These are phyloP conservation scores for Achatina immaculata DNA, from an alignment of 1,140 invertebrate species.

Conservation along the genomic window DNA sequence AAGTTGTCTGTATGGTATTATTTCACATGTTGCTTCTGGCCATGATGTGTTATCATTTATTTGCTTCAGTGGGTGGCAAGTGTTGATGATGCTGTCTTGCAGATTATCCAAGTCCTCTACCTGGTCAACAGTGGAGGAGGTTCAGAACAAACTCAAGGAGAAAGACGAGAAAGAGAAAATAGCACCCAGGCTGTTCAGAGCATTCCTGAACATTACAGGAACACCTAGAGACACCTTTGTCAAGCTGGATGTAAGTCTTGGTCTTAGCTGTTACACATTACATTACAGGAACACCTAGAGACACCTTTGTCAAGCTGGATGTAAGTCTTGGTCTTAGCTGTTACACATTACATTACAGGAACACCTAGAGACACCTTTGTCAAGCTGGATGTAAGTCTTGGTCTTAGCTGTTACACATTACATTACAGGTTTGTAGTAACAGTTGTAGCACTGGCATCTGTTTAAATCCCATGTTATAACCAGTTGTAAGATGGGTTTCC, in stretches of 20 bases:
- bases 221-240: constrained; percentile 24
- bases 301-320: constrained; percentile 25
- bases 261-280: no score
- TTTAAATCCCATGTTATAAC: no score
- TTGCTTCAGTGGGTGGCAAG: no score
- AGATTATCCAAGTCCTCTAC: constrained; percentile 22
- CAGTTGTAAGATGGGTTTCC: no score
- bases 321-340: not conserved
- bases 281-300: not conserved
- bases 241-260: constrained; percentile 13
- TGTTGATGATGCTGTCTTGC: not conserved
- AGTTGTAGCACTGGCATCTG: no score
- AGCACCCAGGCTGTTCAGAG: constrained; percentile 17
- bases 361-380: constrained; percentile 24
- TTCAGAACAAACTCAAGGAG: not conserved
- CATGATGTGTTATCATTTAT: no score
- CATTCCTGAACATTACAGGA: constrained; percentile 3
- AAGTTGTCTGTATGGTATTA: no score
- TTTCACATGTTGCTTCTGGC: no score
- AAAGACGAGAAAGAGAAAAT: not conserved
- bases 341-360: constrained; percentile 1
- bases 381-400: constrained; percentile 13
- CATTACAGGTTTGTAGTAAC: no score
- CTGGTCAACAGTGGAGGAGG: constrained; percentile 6
- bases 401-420: no score